Base-by-base conservation (phyloP, 2,888 invertebrate species). In the Agrotis segetum region DNA sequence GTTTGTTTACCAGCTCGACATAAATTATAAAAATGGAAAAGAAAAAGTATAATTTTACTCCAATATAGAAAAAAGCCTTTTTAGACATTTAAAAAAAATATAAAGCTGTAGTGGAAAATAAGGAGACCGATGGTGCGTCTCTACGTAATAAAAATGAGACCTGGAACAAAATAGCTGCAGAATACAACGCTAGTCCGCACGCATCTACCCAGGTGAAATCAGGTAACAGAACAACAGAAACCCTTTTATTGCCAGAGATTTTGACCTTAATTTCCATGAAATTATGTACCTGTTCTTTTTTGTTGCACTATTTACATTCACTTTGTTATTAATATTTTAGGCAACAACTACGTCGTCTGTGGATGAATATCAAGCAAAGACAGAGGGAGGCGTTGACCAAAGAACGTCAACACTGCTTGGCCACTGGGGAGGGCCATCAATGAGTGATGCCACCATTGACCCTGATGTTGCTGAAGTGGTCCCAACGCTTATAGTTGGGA, bases 381-480 rank as follows among this genome's bases (percentile, higher is more conserved):
- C 49, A 11, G n/a, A 19, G 49, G n/a, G 49, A 49, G n/a, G 49
- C 49, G 49, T 49, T 49, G 49, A 49, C 49, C 49, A n/a, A n/a
- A 49, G 49, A 49, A 49, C 49, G 49, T n/a, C 49, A 49, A 19
- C 49, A 49, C 49, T n/a, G 49, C 49, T 11, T 49, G 49, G n/a
- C 49, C 49, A 49, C 49, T 49, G 49, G n/a, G 49, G 49, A 19
- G n/a, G 49, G 49, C n/a, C n/a, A 49, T 49, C n/a, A 49, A 49
- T 49, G 3, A 49, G n/a, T 19, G n/a, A 49, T 49, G 49, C 49
- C 52, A 21, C 52, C 14, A 52, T 21, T 52, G 19, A 21, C 21
- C 19, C 52, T 21, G 52, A 21, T 52, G 52, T 52, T 11, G 52
- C 14, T 52, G 19, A 24, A 55, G 1, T 88, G 80, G 79, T 49